Evolutionary conservation across 2,888 invertebrate species (phyloP).

Genomic region (Drosophila paucipuncta): DNA sequence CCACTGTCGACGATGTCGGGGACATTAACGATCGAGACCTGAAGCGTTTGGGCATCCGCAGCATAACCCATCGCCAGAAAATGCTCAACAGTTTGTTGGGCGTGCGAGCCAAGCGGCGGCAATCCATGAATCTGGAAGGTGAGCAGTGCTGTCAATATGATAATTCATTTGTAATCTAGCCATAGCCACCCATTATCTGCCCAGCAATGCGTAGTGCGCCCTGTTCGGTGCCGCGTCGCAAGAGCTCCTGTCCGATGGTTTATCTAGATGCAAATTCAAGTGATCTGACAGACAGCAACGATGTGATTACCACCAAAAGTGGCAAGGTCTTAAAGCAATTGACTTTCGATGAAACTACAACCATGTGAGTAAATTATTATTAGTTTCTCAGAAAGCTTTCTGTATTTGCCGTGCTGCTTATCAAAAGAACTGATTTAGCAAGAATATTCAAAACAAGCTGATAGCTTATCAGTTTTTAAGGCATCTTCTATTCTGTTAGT

Average conservation of each 20-base stretch:
- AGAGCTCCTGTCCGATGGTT: conserved; percentile 75
- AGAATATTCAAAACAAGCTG: too few species aligned
- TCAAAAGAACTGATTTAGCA: background rate
- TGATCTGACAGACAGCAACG: conserved; percentile 44
- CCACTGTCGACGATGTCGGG: conserved; percentile 76
- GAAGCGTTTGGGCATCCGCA: conserved; percentile 87
- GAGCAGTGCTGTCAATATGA: background rate
- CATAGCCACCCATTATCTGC: conserved; percentile 2
- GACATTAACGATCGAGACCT: conserved; percentile 86
- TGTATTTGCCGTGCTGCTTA: background rate
- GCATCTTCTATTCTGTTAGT: background rate
- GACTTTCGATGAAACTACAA: conserved; percentile 65
- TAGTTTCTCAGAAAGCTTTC: background rate
- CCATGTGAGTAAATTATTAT: conserved; percentile 69
- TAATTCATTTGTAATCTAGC: conserved; percentile 7
- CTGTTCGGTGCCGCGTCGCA: conserved; percentile 62
- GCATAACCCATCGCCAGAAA: conserved; percentile 88
- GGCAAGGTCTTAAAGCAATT: conserved; percentile 66
- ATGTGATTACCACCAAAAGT: conserved; percentile 62
- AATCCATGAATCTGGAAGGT: conserved; percentile 85
- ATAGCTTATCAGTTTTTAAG: background rate
- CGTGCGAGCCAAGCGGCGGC: conserved; percentile 87
- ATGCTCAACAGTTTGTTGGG: conserved; percentile 89
- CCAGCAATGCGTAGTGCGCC: conserved; percentile 53
- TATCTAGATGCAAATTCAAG: conserved; percentile 49